Conservation (phyloP, 92 coral and sea anemone genomes). For the Anthopleura xanthogrammica region DNA sequence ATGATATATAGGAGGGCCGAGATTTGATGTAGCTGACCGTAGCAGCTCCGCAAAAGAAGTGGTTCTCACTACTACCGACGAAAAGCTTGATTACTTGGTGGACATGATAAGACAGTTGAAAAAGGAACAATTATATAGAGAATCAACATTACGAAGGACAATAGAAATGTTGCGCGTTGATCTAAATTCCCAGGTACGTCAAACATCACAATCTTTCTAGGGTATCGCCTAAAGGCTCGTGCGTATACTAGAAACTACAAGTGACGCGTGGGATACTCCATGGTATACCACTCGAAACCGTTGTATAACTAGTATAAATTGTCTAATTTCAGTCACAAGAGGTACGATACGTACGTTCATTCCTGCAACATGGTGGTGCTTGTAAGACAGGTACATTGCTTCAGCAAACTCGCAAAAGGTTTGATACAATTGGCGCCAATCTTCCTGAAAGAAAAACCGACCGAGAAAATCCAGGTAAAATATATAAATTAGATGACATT, state of each 20-base stretch:
- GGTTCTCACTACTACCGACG: constrained; percentile 21
- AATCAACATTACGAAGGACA: constrained; percentile 9
- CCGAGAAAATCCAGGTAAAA: neutral
- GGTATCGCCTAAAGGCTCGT: too few relatives aligned
- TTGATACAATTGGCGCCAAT: neutral
- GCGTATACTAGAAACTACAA: too few relatives aligned
- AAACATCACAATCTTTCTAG: neutral
- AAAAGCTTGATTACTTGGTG: constrained; percentile 34
- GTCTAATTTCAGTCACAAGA: constrained; percentile 17
- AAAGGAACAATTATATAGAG: constrained; percentile 24
- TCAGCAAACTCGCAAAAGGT: neutral
- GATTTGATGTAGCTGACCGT: constrained; percentile 3
- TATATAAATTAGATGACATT: too few relatives aligned
- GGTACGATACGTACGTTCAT: constrained; percentile 33
- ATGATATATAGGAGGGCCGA: neutral
- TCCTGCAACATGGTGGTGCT: constrained; percentile 36
- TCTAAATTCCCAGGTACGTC: constrained; percentile 16
- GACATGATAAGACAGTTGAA: constrained; percentile 21
- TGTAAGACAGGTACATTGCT: constrained; percentile 10
- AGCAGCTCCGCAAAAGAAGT: neutral
- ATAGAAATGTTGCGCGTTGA: constrained; percentile 38
- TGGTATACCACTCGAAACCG: too few relatives aligned
- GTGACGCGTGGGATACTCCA: too few relatives aligned
- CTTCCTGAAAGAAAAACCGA: constrained; percentile 2
- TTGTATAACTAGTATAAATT: too few relatives aligned